These are phyloP conservation scores for Helicoverpa armigera DNA, from an alignment of 1,140 invertebrate genomes.

Conservation along the genomic window DNA sequence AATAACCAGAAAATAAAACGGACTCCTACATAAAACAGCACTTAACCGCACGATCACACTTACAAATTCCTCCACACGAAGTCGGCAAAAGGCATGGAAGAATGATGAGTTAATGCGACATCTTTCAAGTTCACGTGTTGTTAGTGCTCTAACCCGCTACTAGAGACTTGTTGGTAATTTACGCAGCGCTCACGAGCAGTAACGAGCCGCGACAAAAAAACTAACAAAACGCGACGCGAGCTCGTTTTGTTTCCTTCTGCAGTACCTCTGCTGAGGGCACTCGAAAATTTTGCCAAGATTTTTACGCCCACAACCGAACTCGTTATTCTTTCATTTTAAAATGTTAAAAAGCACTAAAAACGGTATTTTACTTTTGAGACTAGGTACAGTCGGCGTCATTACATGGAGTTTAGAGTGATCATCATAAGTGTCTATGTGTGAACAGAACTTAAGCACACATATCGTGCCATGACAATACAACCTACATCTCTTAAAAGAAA, in stretches of 20 bases:
- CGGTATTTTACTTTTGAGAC: constrained; percentile 19
- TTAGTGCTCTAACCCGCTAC: constrained; percentile 48
- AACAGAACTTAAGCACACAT: not conserved
- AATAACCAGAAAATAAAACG: not conserved
- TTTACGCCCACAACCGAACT: constrained; percentile 47
- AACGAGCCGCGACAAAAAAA: constrained; percentile 75
- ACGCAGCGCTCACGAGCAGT: constrained; percentile 65
- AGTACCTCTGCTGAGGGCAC: constrained; percentile 56
- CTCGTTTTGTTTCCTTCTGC: constrained; percentile 30
- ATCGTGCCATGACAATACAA: not conserved
- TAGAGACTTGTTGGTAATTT: constrained; percentile 60
- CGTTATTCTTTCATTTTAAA: constrained; percentile 48
- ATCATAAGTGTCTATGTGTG: constrained; percentile 7
- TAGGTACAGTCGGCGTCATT: constrained; percentile 18
- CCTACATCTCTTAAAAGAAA: not conserved
- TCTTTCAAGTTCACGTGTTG: not conserved
- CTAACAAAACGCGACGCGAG: constrained; percentile 25
- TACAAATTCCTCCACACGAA: not conserved
- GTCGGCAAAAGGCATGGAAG: not conserved
- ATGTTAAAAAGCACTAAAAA: constrained; percentile 22
- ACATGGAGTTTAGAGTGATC: not conserved
- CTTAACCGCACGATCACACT: not conserved
- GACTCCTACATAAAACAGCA: not conserved
- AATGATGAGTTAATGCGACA: constrained; percentile 25
- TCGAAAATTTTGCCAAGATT: constrained; percentile 63